A percentile compares a stretch with the other conserved stretches of the same genome.
phyloP scores from a whole-genome alignment of 2,113 vertebrate genomes.

The Camelus dromedarius region DNA sequence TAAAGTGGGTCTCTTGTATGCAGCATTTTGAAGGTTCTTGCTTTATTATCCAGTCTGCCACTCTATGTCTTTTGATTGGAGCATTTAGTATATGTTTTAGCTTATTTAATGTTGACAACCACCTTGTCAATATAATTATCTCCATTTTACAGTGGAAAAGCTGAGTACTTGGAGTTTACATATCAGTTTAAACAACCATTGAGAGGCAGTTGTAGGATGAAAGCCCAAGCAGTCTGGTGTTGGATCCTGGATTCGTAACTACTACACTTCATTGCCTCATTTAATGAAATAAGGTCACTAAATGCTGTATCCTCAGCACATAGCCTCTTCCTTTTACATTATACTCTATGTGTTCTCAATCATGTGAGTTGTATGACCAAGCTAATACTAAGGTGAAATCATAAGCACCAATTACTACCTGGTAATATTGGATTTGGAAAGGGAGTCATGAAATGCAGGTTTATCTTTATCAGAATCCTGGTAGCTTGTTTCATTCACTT shows the following conservation, averaged over 20 bases:
- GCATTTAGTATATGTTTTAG: neutral
- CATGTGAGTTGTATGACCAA: neutral
- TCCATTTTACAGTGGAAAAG: conserved; percentile 16
- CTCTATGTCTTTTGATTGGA: no score
- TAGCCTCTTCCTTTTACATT: neutral
- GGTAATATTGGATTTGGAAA: conserved; percentile 52
- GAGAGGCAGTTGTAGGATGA: neutral
- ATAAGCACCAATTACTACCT: neutral
- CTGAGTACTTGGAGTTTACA: neutral
- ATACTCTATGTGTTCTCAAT: neutral
- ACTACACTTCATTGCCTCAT: neutral
- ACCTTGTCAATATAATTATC: neutral
- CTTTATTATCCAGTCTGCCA: no score
- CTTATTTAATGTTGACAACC: neutral
- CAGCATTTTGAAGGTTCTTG: no score
- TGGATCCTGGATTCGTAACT: neutral
- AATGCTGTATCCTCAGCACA: neutral
- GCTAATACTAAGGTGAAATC: neutral
- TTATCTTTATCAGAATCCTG: conserved; percentile 57
- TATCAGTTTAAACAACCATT: neutral
- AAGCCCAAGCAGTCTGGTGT: neutral
- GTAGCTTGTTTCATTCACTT: conserved; percentile 31
- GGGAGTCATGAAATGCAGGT: neutral
- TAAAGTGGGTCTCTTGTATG: no score
- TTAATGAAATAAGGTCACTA: neutral